These are phyloP conservation scores for Tiliqua scincoides DNA, from an alignment of 2,113 vertebrate genomes.

Conservation along the genomic window DNA sequence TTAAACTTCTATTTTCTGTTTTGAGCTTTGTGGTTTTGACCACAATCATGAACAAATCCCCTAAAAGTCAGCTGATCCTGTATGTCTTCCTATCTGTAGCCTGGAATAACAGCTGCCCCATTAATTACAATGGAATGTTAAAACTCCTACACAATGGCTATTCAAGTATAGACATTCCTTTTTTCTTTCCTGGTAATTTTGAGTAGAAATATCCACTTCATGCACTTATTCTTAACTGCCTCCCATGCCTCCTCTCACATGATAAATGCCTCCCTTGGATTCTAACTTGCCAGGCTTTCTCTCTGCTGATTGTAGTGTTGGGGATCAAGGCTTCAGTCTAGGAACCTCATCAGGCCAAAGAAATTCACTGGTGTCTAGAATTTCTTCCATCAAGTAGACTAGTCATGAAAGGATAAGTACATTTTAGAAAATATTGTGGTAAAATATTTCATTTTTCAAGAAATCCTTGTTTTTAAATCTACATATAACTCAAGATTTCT, in stretches of 20 bases:
- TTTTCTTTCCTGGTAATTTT: background rate
- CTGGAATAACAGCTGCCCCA: background rate
- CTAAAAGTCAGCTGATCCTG: background rate
- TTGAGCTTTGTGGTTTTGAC: background rate
- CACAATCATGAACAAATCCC: background rate
- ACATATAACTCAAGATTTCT: background rate
- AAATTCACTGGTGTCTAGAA: background rate
- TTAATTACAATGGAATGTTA: constrained; percentile 2
- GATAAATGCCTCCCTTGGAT: background rate
- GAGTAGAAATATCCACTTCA: background rate
- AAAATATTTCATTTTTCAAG: background rate
- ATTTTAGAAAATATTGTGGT: background rate
- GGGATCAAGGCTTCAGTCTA: background rate
- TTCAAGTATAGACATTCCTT: constrained; percentile 10
- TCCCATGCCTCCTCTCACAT: background rate
- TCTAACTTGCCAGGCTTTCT: background rate
- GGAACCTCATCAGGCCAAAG: background rate
- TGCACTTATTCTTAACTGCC: background rate
- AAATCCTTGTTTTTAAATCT: background rate
- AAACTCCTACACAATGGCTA: background rate
- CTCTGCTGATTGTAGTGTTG: background rate
- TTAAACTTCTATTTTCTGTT: background rate
- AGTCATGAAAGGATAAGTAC: background rate
- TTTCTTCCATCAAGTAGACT: background rate
- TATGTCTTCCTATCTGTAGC: background rate